phyloP scores from a whole-genome alignment of 2,113 vertebrate species.

The Stercorarius parasiticus region DNA sequence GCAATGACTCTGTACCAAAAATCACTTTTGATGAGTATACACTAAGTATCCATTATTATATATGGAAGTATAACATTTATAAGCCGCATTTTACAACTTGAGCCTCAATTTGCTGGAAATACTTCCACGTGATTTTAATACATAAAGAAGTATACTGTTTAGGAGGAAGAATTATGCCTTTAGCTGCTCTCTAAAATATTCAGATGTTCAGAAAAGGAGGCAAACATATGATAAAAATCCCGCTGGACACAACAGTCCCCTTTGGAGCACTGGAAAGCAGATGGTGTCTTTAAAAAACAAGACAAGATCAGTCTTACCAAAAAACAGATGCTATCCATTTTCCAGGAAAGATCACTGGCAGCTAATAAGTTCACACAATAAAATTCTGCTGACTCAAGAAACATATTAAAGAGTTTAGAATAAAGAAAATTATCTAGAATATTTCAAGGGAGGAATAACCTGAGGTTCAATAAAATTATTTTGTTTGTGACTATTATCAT shows the following conservation, averaged over 20 bases:
- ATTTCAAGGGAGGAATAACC: neutral
- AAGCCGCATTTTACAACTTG: neutral
- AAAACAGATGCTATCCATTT: neutral
- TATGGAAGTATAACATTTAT: neutral
- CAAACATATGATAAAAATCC: slow-evolving; percentile 47
- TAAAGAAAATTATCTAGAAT: neutral
- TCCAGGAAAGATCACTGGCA: neutral
- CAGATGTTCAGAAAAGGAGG: slow-evolving; percentile 36
- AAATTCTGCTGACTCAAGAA: slow-evolving; percentile 32
- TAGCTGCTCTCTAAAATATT: slow-evolving; percentile 27
- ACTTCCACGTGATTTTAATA: neutral
- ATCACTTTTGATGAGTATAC: neutral
- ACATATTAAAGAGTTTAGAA: neutral
- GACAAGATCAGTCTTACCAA: neutral
- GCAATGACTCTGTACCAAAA: neutral
- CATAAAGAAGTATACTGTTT: neutral
- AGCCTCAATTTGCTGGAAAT: neutral
- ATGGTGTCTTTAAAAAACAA: slow-evolving; percentile 53
- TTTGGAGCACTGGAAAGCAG: slow-evolving; percentile 50
- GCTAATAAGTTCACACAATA: neutral
- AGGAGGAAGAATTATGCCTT: slow-evolving; percentile 7
- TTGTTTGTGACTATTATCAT: neutral
- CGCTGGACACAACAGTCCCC: neutral
- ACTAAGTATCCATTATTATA: neutral
- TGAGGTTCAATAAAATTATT: neutral